Conservation (phyloP, 2,113 vertebrate genomes). For the Percopsis transmontana region DNA sequence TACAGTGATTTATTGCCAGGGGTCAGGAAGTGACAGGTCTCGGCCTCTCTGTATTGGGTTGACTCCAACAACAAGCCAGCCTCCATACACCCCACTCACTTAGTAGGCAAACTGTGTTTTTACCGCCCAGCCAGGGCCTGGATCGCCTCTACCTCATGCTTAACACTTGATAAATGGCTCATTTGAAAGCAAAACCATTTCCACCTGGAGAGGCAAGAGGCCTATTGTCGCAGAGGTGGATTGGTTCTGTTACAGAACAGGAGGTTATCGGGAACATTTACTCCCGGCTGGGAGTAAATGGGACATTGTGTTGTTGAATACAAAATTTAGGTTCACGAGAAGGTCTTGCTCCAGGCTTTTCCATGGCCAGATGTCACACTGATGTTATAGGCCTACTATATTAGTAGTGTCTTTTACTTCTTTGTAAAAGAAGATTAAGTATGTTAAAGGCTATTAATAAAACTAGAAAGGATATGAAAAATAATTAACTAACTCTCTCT, state of each 20-base stretch:
- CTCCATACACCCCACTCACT: conserved; percentile 72
- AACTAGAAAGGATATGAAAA: background rate
- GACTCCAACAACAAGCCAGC: conserved; percentile 58
- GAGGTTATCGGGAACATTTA: conserved; percentile 17
- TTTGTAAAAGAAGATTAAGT: too few species aligned
- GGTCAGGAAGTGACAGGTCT: conserved; percentile 69
- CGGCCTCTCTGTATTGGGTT: conserved; percentile 59
- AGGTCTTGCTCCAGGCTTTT: background rate
- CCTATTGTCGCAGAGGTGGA: conserved; percentile 37
- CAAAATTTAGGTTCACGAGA: conserved; percentile 26
- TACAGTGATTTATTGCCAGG: conserved; percentile 75
- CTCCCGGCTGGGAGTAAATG: background rate
- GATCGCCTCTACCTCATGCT: conserved; percentile 54
- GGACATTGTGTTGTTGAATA: conserved; percentile 16
- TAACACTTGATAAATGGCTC: conserved; percentile 69
- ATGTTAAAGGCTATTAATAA: too few species aligned
- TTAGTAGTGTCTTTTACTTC: too few species aligned
- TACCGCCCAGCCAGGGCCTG: conserved; percentile 49
- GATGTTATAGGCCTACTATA: background rate
- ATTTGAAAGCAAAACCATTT: conserved; percentile 62
- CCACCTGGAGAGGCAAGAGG: conserved; percentile 39
- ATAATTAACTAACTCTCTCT: conserved; percentile 6
- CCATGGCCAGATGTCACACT: background rate
- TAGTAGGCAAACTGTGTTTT: conserved; percentile 67
- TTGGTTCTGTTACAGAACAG: conserved; percentile 47